Conservation (phyloP, 2,888 invertebrate genomes). For the Incurvaria masculella region DNA sequence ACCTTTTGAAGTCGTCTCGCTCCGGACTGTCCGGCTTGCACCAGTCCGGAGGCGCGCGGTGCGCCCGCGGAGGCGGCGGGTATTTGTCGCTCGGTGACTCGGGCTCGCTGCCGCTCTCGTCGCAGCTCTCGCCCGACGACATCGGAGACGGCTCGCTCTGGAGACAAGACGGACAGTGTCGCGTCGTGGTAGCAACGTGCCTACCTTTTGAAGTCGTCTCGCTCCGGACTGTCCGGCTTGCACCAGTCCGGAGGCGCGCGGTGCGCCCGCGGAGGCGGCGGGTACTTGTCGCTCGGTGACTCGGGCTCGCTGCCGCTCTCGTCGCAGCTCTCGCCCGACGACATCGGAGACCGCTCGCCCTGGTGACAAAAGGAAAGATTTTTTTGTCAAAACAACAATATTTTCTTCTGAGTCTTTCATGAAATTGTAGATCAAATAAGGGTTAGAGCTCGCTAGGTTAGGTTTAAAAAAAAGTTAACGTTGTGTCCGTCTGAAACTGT, state of each 20-base stretch:
- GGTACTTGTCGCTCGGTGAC: slow-evolving; percentile 39
- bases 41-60: slow-evolving; percentile 26
- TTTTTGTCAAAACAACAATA: too few relatives aligned
- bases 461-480: too few relatives aligned
- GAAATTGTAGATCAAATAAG: too few relatives aligned
- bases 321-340: slow-evolving; percentile 51
- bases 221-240: slow-evolving; percentile 24
- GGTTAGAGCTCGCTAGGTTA: too few relatives aligned
- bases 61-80: slow-evolving; percentile 25
- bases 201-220: not conserved
- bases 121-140: slow-evolving; percentile 50
- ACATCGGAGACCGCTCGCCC: slow-evolving; percentile 26
- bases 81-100: slow-evolving; percentile 45
- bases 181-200: too few relatives aligned
- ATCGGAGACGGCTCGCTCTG: slow-evolving; percentile 23
- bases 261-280: slow-evolving; percentile 23
- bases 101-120: slow-evolving; percentile 51
- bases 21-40: slow-evolving; percentile 27
- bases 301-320: slow-evolving; percentile 52
- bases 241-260: slow-evolving; percentile 29
- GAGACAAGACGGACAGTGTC: too few relatives aligned
- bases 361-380: not conserved
- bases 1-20: not conserved
- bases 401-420: too few relatives aligned
- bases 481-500: too few relatives aligned